Conservation (phyloP, 1,140 invertebrate species). For the Drosophila repleta region DNA sequence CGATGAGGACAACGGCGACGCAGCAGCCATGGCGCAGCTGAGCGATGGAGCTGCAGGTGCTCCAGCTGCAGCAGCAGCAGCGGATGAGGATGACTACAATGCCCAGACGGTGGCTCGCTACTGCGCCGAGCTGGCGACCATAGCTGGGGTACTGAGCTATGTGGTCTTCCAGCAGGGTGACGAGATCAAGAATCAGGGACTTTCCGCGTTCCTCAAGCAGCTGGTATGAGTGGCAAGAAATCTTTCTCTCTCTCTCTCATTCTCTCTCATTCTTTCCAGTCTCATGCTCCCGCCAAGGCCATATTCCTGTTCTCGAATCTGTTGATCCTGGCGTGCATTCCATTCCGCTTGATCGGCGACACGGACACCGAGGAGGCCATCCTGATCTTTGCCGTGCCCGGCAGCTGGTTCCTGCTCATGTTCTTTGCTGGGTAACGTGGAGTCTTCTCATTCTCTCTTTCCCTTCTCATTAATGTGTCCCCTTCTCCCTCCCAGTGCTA, state of each 20-base stretch:
- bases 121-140: constrained; percentile 92
- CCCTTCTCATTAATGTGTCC: neutral
- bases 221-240: constrained; percentile 93
- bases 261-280: constrained; percentile 85
- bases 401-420: constrained; percentile 98
- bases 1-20: constrained; percentile 8
- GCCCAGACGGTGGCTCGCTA: constrained; percentile 87
- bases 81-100: constrained; percentile 64
- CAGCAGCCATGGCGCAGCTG: neutral
- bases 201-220: constrained; percentile 95
- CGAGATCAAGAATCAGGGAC: constrained; percentile 96
- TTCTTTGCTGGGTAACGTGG: constrained; percentile 96
- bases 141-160: constrained; percentile 93
- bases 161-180: constrained; percentile 96
- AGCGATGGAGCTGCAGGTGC: neutral
- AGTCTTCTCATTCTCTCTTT: neutral
- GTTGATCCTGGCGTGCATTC: constrained; percentile 96
- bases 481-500: constrained; percentile 87
- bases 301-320: constrained; percentile 97
- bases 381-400: constrained; percentile 95
- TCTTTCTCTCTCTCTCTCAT: neutral
- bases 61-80: constrained; percentile 1
- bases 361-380: constrained; percentile 95
- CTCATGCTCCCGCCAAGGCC: constrained; percentile 96
- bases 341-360: constrained; percentile 90